Evolutionary conservation across 2,888 invertebrate species (phyloP).

Genomic region (Aleiodes leptofemur): DNA sequence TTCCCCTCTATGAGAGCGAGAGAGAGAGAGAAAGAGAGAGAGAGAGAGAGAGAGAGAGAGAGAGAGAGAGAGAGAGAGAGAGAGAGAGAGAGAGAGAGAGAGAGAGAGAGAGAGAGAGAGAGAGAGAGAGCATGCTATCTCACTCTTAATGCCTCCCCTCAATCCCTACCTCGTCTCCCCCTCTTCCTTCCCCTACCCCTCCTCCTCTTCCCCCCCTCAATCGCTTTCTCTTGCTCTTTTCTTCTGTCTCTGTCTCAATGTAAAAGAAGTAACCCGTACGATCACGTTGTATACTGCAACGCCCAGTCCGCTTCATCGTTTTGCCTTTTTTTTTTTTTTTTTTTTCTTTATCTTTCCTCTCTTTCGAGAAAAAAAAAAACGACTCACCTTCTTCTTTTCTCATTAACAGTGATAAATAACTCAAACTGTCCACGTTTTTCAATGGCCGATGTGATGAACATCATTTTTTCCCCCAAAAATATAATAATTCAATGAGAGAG

Average conservation of each 20-base stretch:
- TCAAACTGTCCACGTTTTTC: not conserved
- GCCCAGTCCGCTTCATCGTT: slow-evolving; percentile 34
- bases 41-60: too few relatives aligned
- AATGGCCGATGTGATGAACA: not conserved
- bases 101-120: too few relatives aligned
- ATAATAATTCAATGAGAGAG: too few relatives aligned
- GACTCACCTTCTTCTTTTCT: not conserved
- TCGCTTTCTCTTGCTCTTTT: not conserved
- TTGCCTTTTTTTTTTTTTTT: slow-evolving; percentile 31
- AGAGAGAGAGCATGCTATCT: not conserved
- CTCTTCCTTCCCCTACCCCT: not conserved
- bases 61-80: too few relatives aligned
- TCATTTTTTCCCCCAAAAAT: not conserved
- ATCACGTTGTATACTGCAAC: slow-evolving; percentile 32
- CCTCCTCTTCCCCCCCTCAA: not conserved
- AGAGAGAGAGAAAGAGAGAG: too few relatives aligned
- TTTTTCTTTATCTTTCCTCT: not conserved
- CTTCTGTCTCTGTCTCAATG: slow-evolving; percentile 23
- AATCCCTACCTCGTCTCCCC: too few relatives aligned
- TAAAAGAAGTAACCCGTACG: not conserved
- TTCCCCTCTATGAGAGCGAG: not conserved
- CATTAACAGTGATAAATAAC: slow-evolving; percentile 28
- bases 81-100: too few relatives aligned
- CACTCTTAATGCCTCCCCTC: too few relatives aligned
- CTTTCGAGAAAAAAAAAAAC: not conserved